Evolutionary conservation across 2,113 vertebrate genomes (phyloP).

Genomic region (Oryzias curvinotus): DNA sequence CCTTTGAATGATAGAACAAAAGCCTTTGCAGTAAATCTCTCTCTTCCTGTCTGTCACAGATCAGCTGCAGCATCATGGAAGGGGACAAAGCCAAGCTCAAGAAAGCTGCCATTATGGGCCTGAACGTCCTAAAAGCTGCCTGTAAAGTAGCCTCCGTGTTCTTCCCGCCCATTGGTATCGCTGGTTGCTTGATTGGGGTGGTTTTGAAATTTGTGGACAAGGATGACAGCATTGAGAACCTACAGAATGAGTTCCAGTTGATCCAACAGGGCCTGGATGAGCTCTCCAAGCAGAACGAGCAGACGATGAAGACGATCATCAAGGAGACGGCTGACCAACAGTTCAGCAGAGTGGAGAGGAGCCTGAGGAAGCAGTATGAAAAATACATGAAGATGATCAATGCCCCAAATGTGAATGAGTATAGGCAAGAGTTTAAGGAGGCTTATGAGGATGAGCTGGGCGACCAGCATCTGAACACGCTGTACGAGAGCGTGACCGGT

Average conservation of each 20-base stretch:
- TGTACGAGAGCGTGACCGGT: conserved; percentile 80
- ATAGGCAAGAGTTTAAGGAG: conserved; percentile 68
- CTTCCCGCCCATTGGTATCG: conserved; percentile 79
- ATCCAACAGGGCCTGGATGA: conserved; percentile 70
- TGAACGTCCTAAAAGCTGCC: conserved; percentile 76
- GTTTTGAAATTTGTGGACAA: conserved; percentile 76
- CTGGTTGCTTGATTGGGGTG: conserved; percentile 78
- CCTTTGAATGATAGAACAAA: too few species aligned
- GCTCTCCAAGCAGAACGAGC: conserved; percentile 69
- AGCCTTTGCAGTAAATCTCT: background rate
- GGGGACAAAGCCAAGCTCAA: conserved; percentile 78
- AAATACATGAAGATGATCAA: conserved; percentile 80
- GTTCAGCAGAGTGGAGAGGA: conserved; percentile 76
- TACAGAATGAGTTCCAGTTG: conserved; percentile 73
- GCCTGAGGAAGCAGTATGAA: conserved; percentile 78
- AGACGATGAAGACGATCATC: conserved; percentile 70
- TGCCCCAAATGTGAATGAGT: conserved; percentile 56
- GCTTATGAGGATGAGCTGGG: conserved; percentile 72
- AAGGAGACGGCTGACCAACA: conserved; percentile 78
- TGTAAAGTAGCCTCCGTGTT: conserved; percentile 78
- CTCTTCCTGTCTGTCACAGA: conserved; percentile 6
- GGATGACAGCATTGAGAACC: conserved; percentile 77
- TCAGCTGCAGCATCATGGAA: conserved; percentile 15
- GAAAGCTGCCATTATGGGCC: conserved; percentile 73
- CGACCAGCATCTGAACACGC: conserved; percentile 81